Conservation (phyloP, 2,888 invertebrate species). For the Orchestes rusci region DNA sequence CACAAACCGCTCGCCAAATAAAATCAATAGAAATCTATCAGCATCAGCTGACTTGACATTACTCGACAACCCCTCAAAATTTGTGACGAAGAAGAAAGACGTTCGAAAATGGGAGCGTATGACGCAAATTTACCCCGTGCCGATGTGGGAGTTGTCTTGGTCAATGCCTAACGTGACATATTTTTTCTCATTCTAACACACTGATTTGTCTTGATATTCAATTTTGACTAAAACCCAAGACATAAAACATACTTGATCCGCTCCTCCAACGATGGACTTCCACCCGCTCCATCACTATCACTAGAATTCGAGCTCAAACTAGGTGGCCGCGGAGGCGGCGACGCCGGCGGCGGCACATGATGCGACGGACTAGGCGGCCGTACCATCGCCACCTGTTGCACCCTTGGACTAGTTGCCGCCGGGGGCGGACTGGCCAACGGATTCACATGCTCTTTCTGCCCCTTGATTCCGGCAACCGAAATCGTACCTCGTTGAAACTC, state of each 20-base stretch:
- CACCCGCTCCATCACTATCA: slow-evolving; percentile 45
- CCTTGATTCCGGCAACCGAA: slow-evolving; percentile 43
- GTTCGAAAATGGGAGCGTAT: no score
- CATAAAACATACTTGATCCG: slow-evolving; percentile 55
- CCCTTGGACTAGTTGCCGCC: slow-evolving; percentile 41
- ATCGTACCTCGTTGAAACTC: slow-evolving; percentile 28
- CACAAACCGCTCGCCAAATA: no score
- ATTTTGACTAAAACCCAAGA: no score
- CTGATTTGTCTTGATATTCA: no score
- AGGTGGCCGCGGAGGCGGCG: slow-evolving; percentile 61
- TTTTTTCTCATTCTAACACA: no score
- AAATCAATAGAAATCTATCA: no score
- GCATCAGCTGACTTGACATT: no score
- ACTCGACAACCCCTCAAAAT: no score
- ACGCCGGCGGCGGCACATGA: slow-evolving; percentile 49
- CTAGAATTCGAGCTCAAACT: slow-evolving; percentile 70
- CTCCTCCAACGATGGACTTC: slow-evolving; percentile 72
- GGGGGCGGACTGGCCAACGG: slow-evolving; percentile 43
- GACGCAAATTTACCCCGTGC: no score
- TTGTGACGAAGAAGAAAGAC: no score
- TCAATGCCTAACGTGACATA: no score
- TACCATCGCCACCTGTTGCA: not conserved
- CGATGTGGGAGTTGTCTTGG: no score
- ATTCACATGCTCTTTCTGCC: slow-evolving; percentile 37
- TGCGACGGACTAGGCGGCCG: slow-evolving; percentile 37